Base-by-base conservation (phyloP, 1,140 invertebrate genomes). In the Centruroides vittatus region DNA sequence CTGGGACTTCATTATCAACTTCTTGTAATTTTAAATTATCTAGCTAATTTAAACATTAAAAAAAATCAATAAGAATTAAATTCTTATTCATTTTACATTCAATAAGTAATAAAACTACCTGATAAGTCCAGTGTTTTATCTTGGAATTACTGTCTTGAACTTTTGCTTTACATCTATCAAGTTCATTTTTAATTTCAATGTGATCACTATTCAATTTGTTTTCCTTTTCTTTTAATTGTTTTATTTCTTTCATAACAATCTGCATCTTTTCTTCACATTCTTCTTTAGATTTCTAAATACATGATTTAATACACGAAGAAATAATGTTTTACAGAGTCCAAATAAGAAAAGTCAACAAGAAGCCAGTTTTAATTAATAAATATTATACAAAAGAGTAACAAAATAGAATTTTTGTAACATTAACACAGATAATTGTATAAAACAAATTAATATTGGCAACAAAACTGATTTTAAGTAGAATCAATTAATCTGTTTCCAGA, bases 141-240 rank as follows among this genome's bases (percentile, higher is more conserved):
- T 67, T 81, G 3, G 72, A 68, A 59, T 79, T 78, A 11, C 83
- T 78, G 5, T 86, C 84, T 34, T 83, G 80, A 55, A 92, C 73
- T 13, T 78, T 72, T 46, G 81, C 82, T 11, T 80, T 78, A 54
- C 79, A 78, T 52, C 82, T 82, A 57, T 81, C 82, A 0, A 90
- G 64, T 61, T 86, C 83, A 63, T 88, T 83, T 60, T 90, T 86
- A 1, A 88, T 71, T 67, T 90, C 85, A 3, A 89, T 77, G 58
- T 88, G 81, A 56, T 82, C 74, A 4, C 60, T 66, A 53, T 74
- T 88, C 53, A 84, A 70, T 62, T 84, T 80, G 58, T 81, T 84
- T 67, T 88, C 85, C 52, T 81, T 74, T 23, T 78, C 76, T 52
- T 80, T 77, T 0, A 86, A 70, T 54, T 75, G 75, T 1, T 78